Percentiles rank a stretch among this genome's conserved stretches.
These are phyloP conservation scores for Ruditapes philippinarum DNA, from an alignment of 1,140 invertebrate genomes.

Conservation along the genomic window DNA sequence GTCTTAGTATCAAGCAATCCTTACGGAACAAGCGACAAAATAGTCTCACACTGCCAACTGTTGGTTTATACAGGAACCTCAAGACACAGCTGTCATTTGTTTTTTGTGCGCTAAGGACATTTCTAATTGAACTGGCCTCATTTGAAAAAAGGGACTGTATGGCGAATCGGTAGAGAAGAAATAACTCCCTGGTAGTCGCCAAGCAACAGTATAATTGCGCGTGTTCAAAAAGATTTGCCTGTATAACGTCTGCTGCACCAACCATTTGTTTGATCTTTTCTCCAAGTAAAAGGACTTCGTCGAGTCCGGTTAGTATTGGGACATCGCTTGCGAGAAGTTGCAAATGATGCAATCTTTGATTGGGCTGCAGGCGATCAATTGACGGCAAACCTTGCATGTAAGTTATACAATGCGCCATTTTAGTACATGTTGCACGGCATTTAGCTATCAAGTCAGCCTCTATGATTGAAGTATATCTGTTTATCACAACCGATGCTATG, in stretches of 20 bases:
- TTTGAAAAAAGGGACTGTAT: not conserved
- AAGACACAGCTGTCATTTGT: not conserved
- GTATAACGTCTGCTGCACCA: not conserved
- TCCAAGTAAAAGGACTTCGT: not conserved
- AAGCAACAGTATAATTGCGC: constrained; percentile 8
- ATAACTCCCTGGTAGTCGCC: not conserved
- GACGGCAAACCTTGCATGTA: not conserved
- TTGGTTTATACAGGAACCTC: not conserved
- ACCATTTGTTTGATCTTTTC: not conserved
- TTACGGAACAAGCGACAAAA: not conserved
- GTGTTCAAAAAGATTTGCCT: not conserved
- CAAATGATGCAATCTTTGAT: not conserved
- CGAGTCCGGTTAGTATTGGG: not conserved
- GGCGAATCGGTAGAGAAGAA: not conserved
- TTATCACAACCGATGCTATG: not conserved
- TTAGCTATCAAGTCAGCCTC: not conserved
- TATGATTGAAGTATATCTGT: not conserved
- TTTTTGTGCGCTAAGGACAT: not conserved
- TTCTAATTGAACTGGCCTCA: not conserved
- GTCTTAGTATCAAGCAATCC: not conserved
- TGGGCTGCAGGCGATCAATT: not conserved
- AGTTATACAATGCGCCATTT: not conserved
- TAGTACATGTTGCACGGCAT: not conserved
- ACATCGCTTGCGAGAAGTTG: not conserved
- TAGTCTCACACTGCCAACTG: not conserved